These are phyloP conservation scores for Phalloptychus januarius DNA, from an alignment of 2,797 vertebrate species.

Conservation along the genomic window DNA sequence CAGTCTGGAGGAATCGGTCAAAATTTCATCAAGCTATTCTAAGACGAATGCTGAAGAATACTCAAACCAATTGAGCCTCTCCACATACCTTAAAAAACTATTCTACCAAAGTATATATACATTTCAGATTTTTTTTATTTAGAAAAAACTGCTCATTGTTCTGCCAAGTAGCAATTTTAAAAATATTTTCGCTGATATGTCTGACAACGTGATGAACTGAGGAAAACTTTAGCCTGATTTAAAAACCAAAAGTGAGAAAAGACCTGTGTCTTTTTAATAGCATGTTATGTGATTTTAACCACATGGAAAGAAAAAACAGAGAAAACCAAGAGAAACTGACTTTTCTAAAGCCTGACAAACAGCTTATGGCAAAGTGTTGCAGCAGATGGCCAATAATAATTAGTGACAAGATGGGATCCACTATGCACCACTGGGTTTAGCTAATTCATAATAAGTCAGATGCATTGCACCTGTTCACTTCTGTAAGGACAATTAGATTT, in stretches of 20 bases:
- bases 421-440: slow-evolving; percentile 48
- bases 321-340: not conserved
- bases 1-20: not conserved
- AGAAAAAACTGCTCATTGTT: not conserved
- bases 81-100: not conserved
- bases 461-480: slow-evolving; percentile 48
- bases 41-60: not conserved
- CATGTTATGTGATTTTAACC: not conserved
- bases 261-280: not conserved
- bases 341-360: slow-evolving; percentile 33
- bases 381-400: slow-evolving; percentile 73
- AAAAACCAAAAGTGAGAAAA: not conserved
- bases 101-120: not conserved
- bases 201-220: no score
- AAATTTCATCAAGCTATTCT: not conserved
- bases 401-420: slow-evolving; percentile 53
- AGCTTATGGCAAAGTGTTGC: slow-evolving; percentile 34
- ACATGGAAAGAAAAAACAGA: not conserved
- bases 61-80: not conserved
- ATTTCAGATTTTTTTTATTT: not conserved
- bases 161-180: not conserved
- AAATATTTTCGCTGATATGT: not conserved
- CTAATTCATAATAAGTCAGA: slow-evolving; percentile 58
- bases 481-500: slow-evolving; percentile 55
- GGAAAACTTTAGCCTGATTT: not conserved